Evolutionary conservation across 2,797 vertebrate species (phyloP), one percentile per base, ranked within the genome.

Genomic region (Tragopan temminckii): DNA sequence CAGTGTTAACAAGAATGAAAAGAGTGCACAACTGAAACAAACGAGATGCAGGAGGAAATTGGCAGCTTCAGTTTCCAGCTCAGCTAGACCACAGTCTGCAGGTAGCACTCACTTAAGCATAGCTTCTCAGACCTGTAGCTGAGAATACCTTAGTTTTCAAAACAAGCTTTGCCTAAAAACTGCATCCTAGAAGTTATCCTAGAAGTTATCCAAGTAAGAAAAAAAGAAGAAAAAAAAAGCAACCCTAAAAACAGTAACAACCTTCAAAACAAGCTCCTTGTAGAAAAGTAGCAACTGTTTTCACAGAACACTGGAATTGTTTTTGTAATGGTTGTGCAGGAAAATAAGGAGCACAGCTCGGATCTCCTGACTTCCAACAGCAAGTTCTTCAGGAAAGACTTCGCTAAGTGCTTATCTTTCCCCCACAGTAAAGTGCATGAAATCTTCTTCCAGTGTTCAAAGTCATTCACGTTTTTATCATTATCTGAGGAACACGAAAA

Each of bases 61-160:
- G 40, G n/a, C 6, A 72, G 23, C 62, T 78, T 76, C 23, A 42
- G 36, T 4, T 71, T 50, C 57, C 23, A 43, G 23, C 35, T 69
- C 59, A 33, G 20, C 0, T 36, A 16, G n/a, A 23, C 23, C 6
- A 3, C 53, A 68, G 17, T 20, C 43, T 57, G 38, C 29, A 70
- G 4, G 8, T 25, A 11, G 6, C n/a, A 25, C 45, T 75, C 36
- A 17, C 1, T 2, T 25, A 59, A 75, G 9, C 0, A 0, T 9
- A 50, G 40, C 17, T 48, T 45, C 59, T 50, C 31, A 7, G 5
- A 70, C 3, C 33, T 53, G 12, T 31, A 69, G 70, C 11, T 55
- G 11, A 16, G 46, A 43, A 85, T 85, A 46, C 16, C 2, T 5
- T 20, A 66, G 13, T 55, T 55, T 50, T 0, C 38, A 15, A 79